phyloP scores from a whole-genome alignment of 2,888 invertebrate genomes.

The Lithophane leautieri region DNA sequence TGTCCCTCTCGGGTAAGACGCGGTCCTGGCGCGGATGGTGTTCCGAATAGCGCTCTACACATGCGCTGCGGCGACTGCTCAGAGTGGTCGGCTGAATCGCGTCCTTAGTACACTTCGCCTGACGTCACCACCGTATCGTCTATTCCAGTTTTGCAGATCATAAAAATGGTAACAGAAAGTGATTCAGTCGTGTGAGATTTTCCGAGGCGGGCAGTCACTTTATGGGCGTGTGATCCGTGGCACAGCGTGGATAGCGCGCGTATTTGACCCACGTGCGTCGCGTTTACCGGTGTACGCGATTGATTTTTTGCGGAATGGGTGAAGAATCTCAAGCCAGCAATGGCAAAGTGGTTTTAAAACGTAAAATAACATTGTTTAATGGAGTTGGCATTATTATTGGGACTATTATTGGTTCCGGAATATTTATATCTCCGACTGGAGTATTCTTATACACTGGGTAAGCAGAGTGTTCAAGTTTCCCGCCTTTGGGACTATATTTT shows the following conservation, averaged over 20 bases:
- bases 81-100: constrained; percentile 74
- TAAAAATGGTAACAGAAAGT: constrained; percentile 86
- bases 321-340: constrained; percentile 84
- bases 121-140: constrained; percentile 76
- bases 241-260: constrained; percentile 64
- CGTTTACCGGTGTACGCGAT: constrained; percentile 80
- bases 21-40: constrained; percentile 43
- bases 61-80: constrained; percentile 80
- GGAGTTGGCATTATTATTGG: constrained; percentile 97
- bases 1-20: constrained; percentile 65
- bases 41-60: constrained; percentile 65
- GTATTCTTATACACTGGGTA: constrained; percentile 92
- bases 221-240: constrained; percentile 56
- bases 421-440: constrained; percentile 97
- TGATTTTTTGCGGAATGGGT: constrained; percentile 89
- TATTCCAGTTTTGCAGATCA: constrained; percentile 81
- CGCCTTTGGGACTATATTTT: constrained; percentile 69
- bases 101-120: constrained; percentile 68
- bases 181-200: constrained; percentile 83
- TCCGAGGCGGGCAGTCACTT: constrained; percentile 72
- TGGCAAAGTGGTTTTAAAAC: constrained; percentile 93
- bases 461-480: constrained; percentile 80
- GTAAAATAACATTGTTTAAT: constrained; percentile 95
- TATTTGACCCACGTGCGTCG: constrained; percentile 80
- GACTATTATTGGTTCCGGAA: constrained; percentile 97